phyloP scores from a whole-genome alignment of 2,888 invertebrate species.

The Archips xylosteana region DNA sequence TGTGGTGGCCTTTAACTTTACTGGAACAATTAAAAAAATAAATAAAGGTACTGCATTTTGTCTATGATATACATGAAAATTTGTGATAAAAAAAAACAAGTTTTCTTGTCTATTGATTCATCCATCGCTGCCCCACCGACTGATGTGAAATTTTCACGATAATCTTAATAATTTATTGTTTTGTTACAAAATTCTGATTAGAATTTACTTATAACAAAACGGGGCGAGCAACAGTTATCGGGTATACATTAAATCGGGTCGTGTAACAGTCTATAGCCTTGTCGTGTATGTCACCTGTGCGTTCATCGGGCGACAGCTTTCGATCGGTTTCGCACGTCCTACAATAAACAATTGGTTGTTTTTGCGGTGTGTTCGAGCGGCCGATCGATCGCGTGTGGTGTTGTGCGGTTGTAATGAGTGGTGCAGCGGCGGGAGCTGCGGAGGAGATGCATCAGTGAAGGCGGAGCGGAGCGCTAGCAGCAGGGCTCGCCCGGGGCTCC shows the following conservation, averaged over 20 bases:
- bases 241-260: conserved; percentile 30
- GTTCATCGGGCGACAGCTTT: conserved; percentile 64
- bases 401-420: conserved; percentile 60
- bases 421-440: conserved; percentile 62
- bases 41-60: conserved; percentile 42
- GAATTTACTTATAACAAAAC: conserved; percentile 46
- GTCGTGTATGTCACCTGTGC: conserved; percentile 60
- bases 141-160: conserved; percentile 67
- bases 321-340: conserved; percentile 71
- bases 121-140: conserved; percentile 76
- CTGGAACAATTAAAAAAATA: not conserved
- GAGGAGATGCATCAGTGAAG: conserved; percentile 72
- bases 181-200: conserved; percentile 58
- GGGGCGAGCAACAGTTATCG: conserved; percentile 28
- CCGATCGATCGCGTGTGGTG: conserved; percentile 50
- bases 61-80: conserved; percentile 49
- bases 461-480: conserved; percentile 58
- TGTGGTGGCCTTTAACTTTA: not conserved
- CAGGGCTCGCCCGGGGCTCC: conserved; percentile 74
- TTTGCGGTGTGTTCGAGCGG: conserved; percentile 45
- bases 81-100: conserved; percentile 52
- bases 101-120: conserved; percentile 81
- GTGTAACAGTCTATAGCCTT: conserved; percentile 38
- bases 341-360: conserved; percentile 68
- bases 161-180: conserved; percentile 60